A percentile compares a stretch with the other conserved stretches of the same genome.
Conservation (phyloP, 1,140 invertebrate species). For the Neelides sp. region DNA sequence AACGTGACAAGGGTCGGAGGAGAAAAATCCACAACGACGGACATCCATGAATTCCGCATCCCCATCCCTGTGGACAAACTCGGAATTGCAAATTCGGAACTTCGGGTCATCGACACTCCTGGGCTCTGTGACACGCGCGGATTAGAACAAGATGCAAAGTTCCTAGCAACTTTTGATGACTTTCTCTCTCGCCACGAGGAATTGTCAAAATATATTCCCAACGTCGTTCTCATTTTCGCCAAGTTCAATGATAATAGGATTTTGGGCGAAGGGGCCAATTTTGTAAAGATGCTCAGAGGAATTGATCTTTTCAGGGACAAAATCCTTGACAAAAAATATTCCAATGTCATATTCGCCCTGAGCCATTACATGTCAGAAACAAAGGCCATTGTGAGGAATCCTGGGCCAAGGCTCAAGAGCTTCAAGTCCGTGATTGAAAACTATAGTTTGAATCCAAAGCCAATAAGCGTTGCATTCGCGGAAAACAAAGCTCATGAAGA, state of each 20-base stretch:
- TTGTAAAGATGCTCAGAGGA: constrained; percentile 15
- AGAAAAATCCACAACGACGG: constrained; percentile 7
- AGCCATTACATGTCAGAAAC: constrained; percentile 13
- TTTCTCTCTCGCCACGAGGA: constrained; percentile 14
- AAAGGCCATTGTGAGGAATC: not conserved
- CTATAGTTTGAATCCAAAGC: constrained; percentile 12
- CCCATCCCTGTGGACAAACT: constrained; percentile 1
- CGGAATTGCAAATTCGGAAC: not conserved
- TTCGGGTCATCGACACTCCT: not conserved
- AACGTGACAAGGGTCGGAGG: constrained; percentile 7
- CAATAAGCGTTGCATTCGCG: not conserved
- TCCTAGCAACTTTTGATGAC: constrained; percentile 8
- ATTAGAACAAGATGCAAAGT: constrained; percentile 5
- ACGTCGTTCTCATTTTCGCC: constrained; percentile 9
- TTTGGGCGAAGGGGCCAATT: not conserved
- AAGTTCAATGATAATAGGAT: constrained; percentile 18
- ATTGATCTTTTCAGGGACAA: constrained; percentile 8
- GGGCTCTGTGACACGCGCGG: constrained; percentile 4
- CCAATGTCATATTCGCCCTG: constrained; percentile 16
- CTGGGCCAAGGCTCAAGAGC: not conserved
- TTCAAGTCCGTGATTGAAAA: constrained; percentile 12
- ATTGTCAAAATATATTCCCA: constrained; percentile 12
- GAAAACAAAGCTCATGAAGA: constrained; percentile 11
- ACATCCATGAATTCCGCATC: constrained; percentile 12
- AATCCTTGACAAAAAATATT: constrained; percentile 13